phyloP scores from a whole-genome alignment of 92 coral and sea anemone genomes.

The Micromussa lordhowensis region DNA sequence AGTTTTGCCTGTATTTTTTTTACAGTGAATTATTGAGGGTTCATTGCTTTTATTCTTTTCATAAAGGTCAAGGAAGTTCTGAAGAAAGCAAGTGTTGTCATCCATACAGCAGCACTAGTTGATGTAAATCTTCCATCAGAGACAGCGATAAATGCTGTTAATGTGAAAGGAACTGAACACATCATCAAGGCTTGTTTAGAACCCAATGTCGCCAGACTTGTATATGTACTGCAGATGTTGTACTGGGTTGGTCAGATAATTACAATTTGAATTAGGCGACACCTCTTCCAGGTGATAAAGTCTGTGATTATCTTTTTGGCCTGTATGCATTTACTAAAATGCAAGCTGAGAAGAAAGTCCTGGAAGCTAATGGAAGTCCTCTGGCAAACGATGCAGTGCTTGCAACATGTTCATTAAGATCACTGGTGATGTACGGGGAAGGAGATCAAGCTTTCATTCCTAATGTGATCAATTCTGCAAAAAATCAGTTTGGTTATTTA shows the following conservation, averaged over 20 bases:
- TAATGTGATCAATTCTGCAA: conserved; percentile 30
- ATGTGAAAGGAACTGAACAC: conserved; percentile 49
- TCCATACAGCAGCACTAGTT: conserved; percentile 41
- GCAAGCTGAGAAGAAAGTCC: conserved; percentile 43
- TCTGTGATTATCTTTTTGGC: conserved; percentile 25
- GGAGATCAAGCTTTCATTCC: conserved; percentile 19
- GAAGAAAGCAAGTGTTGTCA: conserved; percentile 20
- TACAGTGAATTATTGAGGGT: too few relatives aligned
- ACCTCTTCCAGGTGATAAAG: conserved; percentile 31
- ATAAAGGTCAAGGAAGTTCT: conserved; percentile 27
- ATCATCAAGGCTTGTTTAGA: conserved; percentile 35
- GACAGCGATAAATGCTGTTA: conserved; percentile 14
- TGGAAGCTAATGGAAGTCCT: conserved; percentile 34
- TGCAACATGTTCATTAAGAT: conserved; percentile 37
- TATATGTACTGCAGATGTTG: conserved; percentile 38
- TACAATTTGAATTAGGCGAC: conserved; percentile 24
- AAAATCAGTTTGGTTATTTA: conserved; percentile 37
- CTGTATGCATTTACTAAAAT: conserved; percentile 46
- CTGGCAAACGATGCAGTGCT: conserved; percentile 16
- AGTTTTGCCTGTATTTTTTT: too few relatives aligned
- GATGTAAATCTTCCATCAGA: conserved; percentile 14
- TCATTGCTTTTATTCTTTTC: neutral
- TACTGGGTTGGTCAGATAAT: conserved; percentile 30
- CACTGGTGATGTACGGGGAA: conserved; percentile 37
- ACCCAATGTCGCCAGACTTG: conserved; percentile 16